Conservation (phyloP, 2,888 invertebrate genomes). For the Acanthosoma haemorrhoidale region DNA sequence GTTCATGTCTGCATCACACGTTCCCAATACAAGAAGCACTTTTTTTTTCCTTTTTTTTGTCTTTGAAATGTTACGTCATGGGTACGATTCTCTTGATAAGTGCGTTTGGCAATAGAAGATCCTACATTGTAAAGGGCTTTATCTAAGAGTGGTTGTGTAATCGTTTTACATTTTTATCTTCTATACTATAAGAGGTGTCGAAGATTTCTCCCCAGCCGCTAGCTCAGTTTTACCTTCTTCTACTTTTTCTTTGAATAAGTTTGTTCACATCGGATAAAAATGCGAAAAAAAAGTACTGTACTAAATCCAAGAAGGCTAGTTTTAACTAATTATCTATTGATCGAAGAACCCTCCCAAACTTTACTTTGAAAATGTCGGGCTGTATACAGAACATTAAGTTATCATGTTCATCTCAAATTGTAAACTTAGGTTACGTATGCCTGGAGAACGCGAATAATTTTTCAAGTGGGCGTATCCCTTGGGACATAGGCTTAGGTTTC, state of each 20-base stretch:
- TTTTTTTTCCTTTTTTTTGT: not conserved
- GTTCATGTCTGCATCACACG: not conserved
- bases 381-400: too few species aligned
- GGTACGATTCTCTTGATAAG: not conserved
- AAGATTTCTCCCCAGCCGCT: not conserved
- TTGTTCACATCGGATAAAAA: too few species aligned
- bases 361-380: too few species aligned
- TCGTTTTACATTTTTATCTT: not conserved
- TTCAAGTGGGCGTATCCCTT: too few species aligned
- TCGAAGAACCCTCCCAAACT: too few species aligned
- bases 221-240: constrained; percentile 9
- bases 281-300: too few species aligned
- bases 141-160: constrained; percentile 2
- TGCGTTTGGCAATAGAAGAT: not conserved
- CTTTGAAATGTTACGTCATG: not conserved
- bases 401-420: too few species aligned
- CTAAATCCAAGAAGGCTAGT: too few species aligned
- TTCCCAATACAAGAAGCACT: constrained; percentile 2
- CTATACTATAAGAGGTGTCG: not conserved
- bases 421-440: too few species aligned
- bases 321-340: too few species aligned
- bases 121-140: constrained; percentile 7
- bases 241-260: not conserved
- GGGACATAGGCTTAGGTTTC: too few species aligned
- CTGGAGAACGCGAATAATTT: too few species aligned